A percentile compares a stretch with the other conserved stretches of the same genome.
Evolutionary conservation across 2,797 vertebrate species (phyloP).

Genomic region (Centroberyx gerrardi): DNA sequence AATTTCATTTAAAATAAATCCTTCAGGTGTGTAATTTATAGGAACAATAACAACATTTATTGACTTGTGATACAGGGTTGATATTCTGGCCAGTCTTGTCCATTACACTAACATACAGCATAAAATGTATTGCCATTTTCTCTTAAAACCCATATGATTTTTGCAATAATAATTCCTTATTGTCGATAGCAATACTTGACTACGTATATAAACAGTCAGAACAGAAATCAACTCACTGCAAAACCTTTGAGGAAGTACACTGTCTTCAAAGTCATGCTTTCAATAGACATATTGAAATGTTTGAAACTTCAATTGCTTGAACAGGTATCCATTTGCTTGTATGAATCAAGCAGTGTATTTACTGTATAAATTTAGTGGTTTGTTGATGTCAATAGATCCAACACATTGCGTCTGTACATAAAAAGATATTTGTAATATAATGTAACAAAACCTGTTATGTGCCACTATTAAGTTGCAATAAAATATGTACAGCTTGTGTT

Average conservation of each 20-base stretch:
- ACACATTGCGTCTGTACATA: conserved; percentile 85
- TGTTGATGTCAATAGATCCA: conserved; percentile 78
- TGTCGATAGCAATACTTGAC: conserved; percentile 1
- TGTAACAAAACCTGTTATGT: conserved; percentile 79
- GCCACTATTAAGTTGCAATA: conserved; percentile 79
- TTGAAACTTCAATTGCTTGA: conserved; percentile 57
- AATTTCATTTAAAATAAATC: conserved; percentile 63
- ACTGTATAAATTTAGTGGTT: conserved; percentile 85
- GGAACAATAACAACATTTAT: conserved; percentile 41
- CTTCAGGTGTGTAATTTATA: conserved; percentile 62
- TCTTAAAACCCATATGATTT: conserved; percentile 22
- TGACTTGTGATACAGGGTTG: conserved; percentile 46
- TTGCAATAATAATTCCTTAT: background rate
- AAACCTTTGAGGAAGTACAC: conserved; percentile 13
- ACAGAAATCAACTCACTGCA: conserved; percentile 5
- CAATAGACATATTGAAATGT: conserved; percentile 57
- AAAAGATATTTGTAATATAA: conserved; percentile 86
- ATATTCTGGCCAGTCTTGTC: conserved; percentile 48
- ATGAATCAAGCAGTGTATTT: conserved; percentile 83
- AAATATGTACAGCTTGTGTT: conserved; percentile 81
- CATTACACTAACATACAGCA: conserved; percentile 26
- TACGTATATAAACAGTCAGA: background rate
- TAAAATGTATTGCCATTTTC: conserved; percentile 9
- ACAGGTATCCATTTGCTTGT: conserved; percentile 77
- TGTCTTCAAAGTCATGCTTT: conserved; percentile 30